Base-by-base conservation (phyloP, 2,888 invertebrate genomes). In the Scelioninae gen. 1 region DNA sequence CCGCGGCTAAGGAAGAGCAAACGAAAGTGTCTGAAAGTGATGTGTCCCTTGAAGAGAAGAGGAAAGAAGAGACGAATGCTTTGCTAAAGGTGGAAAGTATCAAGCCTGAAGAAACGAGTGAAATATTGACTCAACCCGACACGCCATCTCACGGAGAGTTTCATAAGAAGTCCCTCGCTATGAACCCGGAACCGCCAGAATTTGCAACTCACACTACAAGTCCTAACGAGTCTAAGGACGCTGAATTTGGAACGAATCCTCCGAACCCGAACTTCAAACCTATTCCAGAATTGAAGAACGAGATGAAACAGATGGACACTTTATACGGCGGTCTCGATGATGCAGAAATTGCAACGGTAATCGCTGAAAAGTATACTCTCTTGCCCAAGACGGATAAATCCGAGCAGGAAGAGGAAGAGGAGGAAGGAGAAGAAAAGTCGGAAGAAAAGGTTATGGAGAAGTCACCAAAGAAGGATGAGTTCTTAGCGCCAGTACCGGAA, bases 401-500 rank as follows among this genome's bases (percentile, higher is more conserved):
- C 0, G 45, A 58, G 0, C 10, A 13, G 6, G 51, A 58, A 62
- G 86, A 88, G 88, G 38, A 83, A 81, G 72, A 82, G 8, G 66
- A 32, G n/a, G n/a, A n/a, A n/a, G n/a, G n/a, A n/a, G n/a, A n/a
- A 16, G 51, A 47, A 91, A 92, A 91, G 49, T 6, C 40, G 2
- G 87, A 85, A 65, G 75, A 55, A 66, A 76, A 75, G 6, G 47
- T 29, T 0, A 55, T 72, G 31, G 87, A 87, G 71, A 79, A 83
- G 51, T 90, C 90, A 0, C 90, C 90, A 15, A 91, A 89, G 76
- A 90, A 94, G 87, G 93, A 93, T 62, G 95, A 96, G 91, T 94
- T 96, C 90, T 91, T 96, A 65, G 96, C 96, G 13, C 95, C 95
- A 1, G 87, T 96, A 78, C 97, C 97, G 0, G 97, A 96, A 89